Base-by-base conservation (phyloP, 2,113 vertebrate species). In the Brachypodius melanocephalos region DNA sequence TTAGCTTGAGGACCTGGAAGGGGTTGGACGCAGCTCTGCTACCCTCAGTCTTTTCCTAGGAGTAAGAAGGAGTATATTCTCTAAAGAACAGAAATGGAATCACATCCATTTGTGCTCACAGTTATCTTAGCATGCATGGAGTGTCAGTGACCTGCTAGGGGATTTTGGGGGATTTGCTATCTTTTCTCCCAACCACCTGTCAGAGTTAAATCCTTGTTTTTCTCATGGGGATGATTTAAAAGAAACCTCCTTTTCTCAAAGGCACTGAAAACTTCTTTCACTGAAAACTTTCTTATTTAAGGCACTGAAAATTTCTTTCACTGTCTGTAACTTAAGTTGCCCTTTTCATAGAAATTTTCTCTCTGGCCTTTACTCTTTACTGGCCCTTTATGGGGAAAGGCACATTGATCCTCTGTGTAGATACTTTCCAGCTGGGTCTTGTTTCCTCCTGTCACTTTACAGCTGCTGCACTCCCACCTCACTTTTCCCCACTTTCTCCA, bases 91-190 rank as follows among this genome's bases (percentile, higher is more conserved):
- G 26, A 7, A 9, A 26, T 22, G 21, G 42, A 74, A 26, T 28
- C 8, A 1, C 29, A 31, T 5, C 49, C 10, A 0, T 25, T 58
- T 2, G 8, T 31, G 14, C 18, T 32, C 0, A 2, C 25, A 6
- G 24, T 34, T 45, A 67, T 68, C 73, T 68, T 24, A 38, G 40
- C 51, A 9, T 1, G 1, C 9, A 1, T 0, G 0, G 20, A 1
- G 42, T 4, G 40, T 0, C 38, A 20, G 31, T 17, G 55, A 40
- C n/a, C 20, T 8, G 1, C 57, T 29, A 43, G 5, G 43, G 13
- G 40, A 28, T 36, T 9, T 12, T 6, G 34, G 3, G 8, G n/a
- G 12, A 21, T 45, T 16, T 40, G 14, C 10, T 40, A 7, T 34
- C 40, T 54, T 71, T 71, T 20, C 48, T 18, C 31, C 42, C 55